phyloP scores from a whole-genome alignment of 2,797 vertebrate species.

The Spea hammondii region DNA sequence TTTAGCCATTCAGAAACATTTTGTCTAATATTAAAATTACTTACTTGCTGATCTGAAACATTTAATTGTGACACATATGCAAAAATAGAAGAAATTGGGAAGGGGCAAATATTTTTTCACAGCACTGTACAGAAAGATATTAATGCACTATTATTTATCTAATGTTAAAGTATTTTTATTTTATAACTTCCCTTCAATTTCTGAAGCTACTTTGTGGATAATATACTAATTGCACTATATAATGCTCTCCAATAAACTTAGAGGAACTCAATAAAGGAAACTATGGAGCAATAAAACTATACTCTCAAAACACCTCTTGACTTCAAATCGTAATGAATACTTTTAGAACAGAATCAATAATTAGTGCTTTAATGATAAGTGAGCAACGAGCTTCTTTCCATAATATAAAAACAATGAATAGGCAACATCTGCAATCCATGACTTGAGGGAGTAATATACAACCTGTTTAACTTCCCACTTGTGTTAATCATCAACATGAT shows the following conservation, averaged over 20 bases:
- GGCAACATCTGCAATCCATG: constrained; percentile 37
- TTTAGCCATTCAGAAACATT: too few relatives aligned
- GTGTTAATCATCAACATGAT: constrained; percentile 30
- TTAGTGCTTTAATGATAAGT: constrained; percentile 38
- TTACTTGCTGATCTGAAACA: too few relatives aligned
- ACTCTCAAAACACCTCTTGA: constrained; percentile 46
- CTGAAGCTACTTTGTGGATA: constrained; percentile 11
- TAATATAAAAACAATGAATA: constrained; percentile 41
- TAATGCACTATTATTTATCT: too few relatives aligned
- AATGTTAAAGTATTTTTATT: not conserved
- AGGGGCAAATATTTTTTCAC: too few relatives aligned
- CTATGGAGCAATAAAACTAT: constrained; percentile 23
- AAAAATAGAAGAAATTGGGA: too few relatives aligned
- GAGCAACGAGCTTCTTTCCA: constrained; percentile 17
- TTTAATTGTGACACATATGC: too few relatives aligned
- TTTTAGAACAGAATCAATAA: constrained; percentile 41
- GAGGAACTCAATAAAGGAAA: constrained; percentile 33
- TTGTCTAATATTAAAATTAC: too few relatives aligned
- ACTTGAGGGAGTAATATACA: constrained; percentile 41
- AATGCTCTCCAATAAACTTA: constrained; percentile 24
- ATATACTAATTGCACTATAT: constrained; percentile 30
- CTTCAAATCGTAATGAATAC: constrained; percentile 33
- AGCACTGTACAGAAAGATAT: too few relatives aligned
- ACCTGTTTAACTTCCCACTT: constrained; percentile 38
- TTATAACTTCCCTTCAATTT: not conserved